These are phyloP conservation scores for Aldabrachelys gigantea DNA, from an alignment of 2,113 vertebrate species.

Conservation along the genomic window DNA sequence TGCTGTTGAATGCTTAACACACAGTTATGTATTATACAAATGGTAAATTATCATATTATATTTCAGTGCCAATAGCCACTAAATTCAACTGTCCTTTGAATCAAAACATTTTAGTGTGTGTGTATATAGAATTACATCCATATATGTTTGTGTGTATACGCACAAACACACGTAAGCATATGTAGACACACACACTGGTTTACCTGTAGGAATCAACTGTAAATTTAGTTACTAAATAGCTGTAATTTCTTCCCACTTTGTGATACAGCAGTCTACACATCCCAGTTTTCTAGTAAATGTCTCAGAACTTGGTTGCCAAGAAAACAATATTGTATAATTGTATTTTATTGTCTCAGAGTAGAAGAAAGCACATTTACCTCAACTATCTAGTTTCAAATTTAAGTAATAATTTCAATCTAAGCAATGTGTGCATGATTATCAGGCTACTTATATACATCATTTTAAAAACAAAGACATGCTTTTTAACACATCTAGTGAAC, in stretches of 20 bases:
- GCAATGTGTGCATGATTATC: not conserved
- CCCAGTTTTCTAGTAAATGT: not conserved
- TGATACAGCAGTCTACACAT: not conserved
- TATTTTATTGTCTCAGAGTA: slow-evolving; percentile 29
- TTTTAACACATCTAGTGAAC: slow-evolving; percentile 20
- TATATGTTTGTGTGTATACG: not conserved
- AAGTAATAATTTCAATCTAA: slow-evolving; percentile 24
- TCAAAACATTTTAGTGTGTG: not conserved
- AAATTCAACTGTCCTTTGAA: not conserved
- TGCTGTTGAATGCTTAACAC: not conserved
- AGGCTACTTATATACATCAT: not conserved
- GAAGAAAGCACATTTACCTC: rapidly evolving
- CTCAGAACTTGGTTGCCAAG: slow-evolving; percentile 10
- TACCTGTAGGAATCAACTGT: not conserved
- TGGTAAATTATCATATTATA: not conserved
- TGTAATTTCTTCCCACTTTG: not conserved
- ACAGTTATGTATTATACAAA: not conserved
- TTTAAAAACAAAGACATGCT: slow-evolving; percentile 4
- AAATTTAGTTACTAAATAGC: slow-evolving; percentile 28
- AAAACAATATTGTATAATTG: not conserved
- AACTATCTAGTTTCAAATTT: slow-evolving; percentile 26
- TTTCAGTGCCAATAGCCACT: not conserved
- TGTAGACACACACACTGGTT: not conserved
- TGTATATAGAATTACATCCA: not conserved
- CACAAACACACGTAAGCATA: rapidly evolving